Base-by-base conservation (phyloP, 2,113 vertebrate genomes). In the Sylvia atricapilla region DNA sequence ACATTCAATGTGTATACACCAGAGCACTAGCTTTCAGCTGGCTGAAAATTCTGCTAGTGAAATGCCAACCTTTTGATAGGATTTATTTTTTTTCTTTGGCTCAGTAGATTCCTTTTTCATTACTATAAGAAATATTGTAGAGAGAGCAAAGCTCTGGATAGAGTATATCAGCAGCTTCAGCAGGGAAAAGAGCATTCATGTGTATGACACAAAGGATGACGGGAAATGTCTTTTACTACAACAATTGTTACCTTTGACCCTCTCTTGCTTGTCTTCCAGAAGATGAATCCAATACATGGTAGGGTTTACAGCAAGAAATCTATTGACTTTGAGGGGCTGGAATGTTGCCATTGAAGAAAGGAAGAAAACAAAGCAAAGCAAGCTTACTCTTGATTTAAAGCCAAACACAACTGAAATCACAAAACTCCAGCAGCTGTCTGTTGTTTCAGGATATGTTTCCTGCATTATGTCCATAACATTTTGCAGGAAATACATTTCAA, bases 41-140 rank as follows among this genome's bases (percentile, higher is more conserved):
- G 39, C 44, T 89, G 70, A 87, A 62, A 93, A 90, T 75, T 78
- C 60, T 77, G 50, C 37, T 63, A 59, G 46, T 75, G 68, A 93
- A 89, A 90, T 81, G 44, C 47, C 33, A 93, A 31, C 11, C 35
- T 90, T 86, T 69, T 74, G 55, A 67, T 63, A 63, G 37, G 85
- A 81, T 84, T 92, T 84, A 44, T 30, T 76, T 88, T 95, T 95
- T 92, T 23, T 9, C 55, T 86, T 88, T 89, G 68, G 24, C 86
- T 94, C 75, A 86, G 59, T 67, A 92, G 35, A 83, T 95, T 95
- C 76, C 33, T 92, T 96, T 90, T 90, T 84, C 55, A 80, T 77
- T 86, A 70, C 68, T 89, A 2, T 43, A 69, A 44, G 83, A 92
- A 95, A 94, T 70, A 86, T 1, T 31, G 8, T 78, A 55, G 55